Percentiles rank a stretch among this genome's conserved stretches.
Conservation (phyloP, 2,888 invertebrate genomes). For the Orthonychiurus folsomi region DNA sequence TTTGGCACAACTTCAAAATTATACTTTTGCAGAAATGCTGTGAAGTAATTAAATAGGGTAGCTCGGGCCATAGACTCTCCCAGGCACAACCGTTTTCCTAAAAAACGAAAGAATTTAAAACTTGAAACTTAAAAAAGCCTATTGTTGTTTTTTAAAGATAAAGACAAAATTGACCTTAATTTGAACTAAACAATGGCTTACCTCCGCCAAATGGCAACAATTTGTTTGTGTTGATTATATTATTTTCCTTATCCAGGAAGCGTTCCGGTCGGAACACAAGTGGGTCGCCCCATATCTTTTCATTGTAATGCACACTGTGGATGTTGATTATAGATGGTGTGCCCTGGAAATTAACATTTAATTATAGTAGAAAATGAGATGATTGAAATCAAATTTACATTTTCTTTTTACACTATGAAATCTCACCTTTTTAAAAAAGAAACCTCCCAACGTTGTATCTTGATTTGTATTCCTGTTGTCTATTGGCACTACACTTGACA, state of each 20-base stretch:
- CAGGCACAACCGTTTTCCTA: conserved; percentile 26
- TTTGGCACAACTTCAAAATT: conserved; percentile 12
- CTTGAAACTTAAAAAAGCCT: no score
- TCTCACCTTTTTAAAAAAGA: conserved; percentile 3
- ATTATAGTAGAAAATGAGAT: not conserved
- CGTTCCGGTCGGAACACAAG: conserved; percentile 22
- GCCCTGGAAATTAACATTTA: conserved; percentile 15
- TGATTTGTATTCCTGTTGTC: conserved; percentile 12
- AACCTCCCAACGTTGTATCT: conserved; percentile 4
- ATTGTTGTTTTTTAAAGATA: no score
- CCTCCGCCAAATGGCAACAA: conserved; percentile 29
- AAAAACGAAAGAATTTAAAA: no score
- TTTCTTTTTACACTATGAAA: no score
- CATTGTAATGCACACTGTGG: conserved; percentile 22
- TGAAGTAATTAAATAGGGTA: conserved; percentile 26
- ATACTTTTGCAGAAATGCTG: conserved; percentile 25
- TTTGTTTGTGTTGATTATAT: conserved; percentile 25
- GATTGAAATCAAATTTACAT: no score
- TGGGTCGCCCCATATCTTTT: conserved; percentile 25
- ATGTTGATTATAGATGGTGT: conserved; percentile 22
- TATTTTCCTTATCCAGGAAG: conserved; percentile 23
- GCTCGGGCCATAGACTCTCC: conserved; percentile 23
- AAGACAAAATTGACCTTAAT: no score
- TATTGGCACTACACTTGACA: conserved; percentile 31
- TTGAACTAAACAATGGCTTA: no score